Evolutionary conservation across 2,113 vertebrate genomes (phyloP).

Genomic region (Percopsis transmontana): DNA sequence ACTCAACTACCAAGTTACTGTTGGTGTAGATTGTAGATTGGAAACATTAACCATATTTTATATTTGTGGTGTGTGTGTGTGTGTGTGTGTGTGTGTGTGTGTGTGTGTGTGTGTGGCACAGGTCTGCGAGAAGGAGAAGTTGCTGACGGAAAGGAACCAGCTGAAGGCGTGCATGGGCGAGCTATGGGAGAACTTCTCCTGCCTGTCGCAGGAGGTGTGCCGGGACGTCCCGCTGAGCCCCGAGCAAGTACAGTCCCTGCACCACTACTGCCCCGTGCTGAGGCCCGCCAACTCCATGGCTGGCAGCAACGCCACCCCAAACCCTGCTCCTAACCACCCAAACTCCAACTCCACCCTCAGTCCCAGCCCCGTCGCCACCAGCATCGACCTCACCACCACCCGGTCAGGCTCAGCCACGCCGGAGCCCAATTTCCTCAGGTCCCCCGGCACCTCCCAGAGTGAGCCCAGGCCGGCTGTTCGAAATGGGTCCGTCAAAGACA

Average conservation of each 20-base stretch:
- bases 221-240: constrained; percentile 94
- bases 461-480: constrained; percentile 78
- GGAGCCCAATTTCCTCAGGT: constrained; percentile 82
- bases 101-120: constrained; percentile 55
- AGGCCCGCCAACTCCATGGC: constrained; percentile 81
- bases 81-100: constrained; percentile 5
- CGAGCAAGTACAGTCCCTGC: constrained; percentile 94
- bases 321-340: constrained; percentile 46
- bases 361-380: constrained; percentile 70
- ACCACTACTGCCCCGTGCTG: constrained; percentile 94
- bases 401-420: constrained; percentile 75
- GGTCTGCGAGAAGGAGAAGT: constrained; percentile 97
- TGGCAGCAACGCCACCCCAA: constrained; percentile 73
- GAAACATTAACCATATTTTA: too few species aligned
- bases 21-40: too few species aligned
- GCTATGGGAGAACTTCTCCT: constrained; percentile 97
- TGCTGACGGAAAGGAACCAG: constrained; percentile 96
- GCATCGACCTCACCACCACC: constrained; percentile 77
- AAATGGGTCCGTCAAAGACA: constrained; percentile 65
- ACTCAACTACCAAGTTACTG: too few species aligned
- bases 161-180: constrained; percentile 98
- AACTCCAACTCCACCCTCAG: constrained; percentile 62
- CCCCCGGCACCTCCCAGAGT: constrained; percentile 80
- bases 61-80: not conserved
- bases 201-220: constrained; percentile 98